Evolutionary conservation across 2,888 invertebrate genomes (phyloP).

Genomic region (Gari tellinella): DNA sequence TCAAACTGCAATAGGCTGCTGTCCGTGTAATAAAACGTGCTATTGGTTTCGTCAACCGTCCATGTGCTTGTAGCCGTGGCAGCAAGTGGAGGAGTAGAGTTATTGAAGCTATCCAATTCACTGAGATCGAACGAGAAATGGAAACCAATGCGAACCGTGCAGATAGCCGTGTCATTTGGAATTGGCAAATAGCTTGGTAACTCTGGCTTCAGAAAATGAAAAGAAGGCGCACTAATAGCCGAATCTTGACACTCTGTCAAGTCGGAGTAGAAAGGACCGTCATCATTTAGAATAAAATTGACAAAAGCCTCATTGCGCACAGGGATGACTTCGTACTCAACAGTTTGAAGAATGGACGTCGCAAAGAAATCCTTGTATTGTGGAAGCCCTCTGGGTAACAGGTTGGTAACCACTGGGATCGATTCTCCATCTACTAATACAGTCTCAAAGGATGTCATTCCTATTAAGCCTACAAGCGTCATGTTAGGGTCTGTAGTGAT

Average conservation of each 20-base stretch:
- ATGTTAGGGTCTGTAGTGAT: background rate
- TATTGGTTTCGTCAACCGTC: background rate
- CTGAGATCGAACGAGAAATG: background rate
- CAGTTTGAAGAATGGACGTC: background rate
- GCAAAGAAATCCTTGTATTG: constrained; percentile 3
- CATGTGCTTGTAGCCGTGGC: constrained; percentile 26
- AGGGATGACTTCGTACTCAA: constrained; percentile 8
- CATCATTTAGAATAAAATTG: constrained; percentile 16
- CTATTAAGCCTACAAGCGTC: constrained; percentile 19
- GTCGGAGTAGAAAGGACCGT: constrained; percentile 24
- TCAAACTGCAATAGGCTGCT: background rate
- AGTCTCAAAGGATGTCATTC: constrained; percentile 22
- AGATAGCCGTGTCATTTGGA: constrained; percentile 16
- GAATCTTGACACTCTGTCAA: constrained; percentile 14
- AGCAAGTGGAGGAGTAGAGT: background rate
- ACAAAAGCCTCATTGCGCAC: constrained; percentile 13
- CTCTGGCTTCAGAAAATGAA: constrained; percentile 25
- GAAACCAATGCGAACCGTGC: constrained; percentile 28
- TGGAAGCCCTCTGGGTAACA: constrained; percentile 3
- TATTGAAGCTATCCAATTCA: background rate
- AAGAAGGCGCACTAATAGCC: constrained; percentile 2
- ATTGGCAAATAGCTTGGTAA: constrained; percentile 16
- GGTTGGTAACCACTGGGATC: constrained; percentile 5
- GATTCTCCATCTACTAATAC: constrained; percentile 13
- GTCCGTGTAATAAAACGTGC: constrained; percentile 24